phyloP scores from a whole-genome alignment of 2,797 vertebrate species.

The Kryptolebias ocellatus region DNA sequence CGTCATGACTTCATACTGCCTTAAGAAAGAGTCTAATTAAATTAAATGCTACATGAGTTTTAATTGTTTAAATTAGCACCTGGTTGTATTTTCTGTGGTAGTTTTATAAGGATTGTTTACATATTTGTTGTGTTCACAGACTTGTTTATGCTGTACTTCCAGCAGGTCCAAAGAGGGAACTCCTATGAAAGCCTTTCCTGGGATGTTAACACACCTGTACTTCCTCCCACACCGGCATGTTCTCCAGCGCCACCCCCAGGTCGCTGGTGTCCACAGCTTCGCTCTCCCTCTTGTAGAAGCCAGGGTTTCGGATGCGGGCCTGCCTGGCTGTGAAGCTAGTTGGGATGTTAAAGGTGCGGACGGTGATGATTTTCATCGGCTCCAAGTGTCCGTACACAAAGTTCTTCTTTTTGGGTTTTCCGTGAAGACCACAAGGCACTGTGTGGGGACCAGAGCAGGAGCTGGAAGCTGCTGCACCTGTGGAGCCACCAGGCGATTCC shows the following conservation, averaged over 20 bases:
- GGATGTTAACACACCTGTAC: constrained; percentile 73
- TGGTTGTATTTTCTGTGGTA: too few relatives aligned
- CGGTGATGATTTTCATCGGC: constrained; percentile 90
- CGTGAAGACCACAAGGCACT: constrained; percentile 58
- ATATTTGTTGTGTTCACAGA: too few relatives aligned
- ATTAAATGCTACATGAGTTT: too few relatives aligned
- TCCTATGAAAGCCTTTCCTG: background rate
- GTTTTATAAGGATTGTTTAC: too few relatives aligned
- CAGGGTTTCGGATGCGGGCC: constrained; percentile 84
- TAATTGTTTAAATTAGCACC: too few relatives aligned
- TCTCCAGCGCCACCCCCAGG: constrained; percentile 77
- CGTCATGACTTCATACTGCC: too few relatives aligned
- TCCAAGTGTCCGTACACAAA: constrained; percentile 87
- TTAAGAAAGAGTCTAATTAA: too few relatives aligned
- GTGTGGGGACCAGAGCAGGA: constrained; percentile 19
- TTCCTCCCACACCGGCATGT: constrained; percentile 88
- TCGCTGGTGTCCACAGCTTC: constrained; percentile 91
- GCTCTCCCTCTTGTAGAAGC: constrained; percentile 78
- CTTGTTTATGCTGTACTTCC: too few relatives aligned
- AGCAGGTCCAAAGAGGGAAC: background rate
- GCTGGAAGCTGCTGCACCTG: constrained; percentile 31
- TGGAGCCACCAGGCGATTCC: constrained; percentile 3
- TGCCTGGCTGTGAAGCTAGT: constrained; percentile 89
- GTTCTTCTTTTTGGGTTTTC: constrained; percentile 76
- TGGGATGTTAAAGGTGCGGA: constrained; percentile 91